A percentile compares a stretch with the other conserved stretches of the same genome.
Evolutionary conservation across 2,888 invertebrate genomes (phyloP).

Genomic region (Tiphia femorata): DNA sequence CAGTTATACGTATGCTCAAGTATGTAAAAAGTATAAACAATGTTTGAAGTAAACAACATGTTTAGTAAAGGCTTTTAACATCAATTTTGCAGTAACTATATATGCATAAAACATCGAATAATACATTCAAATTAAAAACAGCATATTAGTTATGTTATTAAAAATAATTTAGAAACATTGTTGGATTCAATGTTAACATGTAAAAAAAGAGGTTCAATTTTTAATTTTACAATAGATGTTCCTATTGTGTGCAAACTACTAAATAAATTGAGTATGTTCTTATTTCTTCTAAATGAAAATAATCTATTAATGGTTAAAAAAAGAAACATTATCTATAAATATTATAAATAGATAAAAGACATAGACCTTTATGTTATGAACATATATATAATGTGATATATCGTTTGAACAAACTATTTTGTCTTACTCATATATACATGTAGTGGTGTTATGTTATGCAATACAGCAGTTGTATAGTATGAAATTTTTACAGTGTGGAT

Average conservation of each 20-base stretch:
- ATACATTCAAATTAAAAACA: conserved; percentile 11
- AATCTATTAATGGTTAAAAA: conserved; percentile 21
- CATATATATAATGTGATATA: conserved; percentile 40
- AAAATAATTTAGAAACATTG: conserved; percentile 17
- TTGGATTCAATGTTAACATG: conserved; percentile 15
- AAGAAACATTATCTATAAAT: conserved; percentile 37
- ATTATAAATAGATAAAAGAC: conserved; percentile 30
- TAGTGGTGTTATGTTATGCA: conserved; percentile 28
- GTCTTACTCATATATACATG: conserved; percentile 26
- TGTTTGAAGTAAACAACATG: conserved; percentile 24
- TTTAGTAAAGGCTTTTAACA: conserved; percentile 28
- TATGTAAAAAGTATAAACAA: conserved; percentile 20
- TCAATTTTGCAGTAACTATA: conserved; percentile 14
- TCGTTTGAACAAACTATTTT: conserved; percentile 26
- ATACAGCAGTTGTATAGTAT: conserved; percentile 27
- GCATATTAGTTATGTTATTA: conserved; percentile 19
- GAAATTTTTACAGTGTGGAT: conserved; percentile 9
- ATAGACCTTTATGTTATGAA: conserved; percentile 23
- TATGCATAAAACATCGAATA: conserved; percentile 32
- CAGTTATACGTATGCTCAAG: conserved; percentile 55
- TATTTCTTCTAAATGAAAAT: conserved; percentile 11
- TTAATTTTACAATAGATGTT: conserved; percentile 27
- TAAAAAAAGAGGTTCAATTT: conserved; percentile 17
- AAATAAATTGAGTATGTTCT: conserved; percentile 11
- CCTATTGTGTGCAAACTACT: conserved; percentile 14